Conservation (phyloP, 2,113 vertebrate genomes). For the Ramphastos sulfuratus region DNA sequence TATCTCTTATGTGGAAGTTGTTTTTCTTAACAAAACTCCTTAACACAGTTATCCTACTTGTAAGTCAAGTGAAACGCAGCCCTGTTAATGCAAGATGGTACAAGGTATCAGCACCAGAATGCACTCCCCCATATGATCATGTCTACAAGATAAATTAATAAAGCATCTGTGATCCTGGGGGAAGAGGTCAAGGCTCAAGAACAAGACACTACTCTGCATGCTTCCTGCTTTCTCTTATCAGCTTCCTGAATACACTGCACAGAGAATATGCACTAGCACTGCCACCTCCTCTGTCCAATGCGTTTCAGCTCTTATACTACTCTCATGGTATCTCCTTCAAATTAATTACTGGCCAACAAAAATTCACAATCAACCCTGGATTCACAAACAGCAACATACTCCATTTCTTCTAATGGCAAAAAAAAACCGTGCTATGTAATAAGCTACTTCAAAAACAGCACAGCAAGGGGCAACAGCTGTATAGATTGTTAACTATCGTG, state of each 20-base stretch:
- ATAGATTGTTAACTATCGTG: background rate
- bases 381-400: background rate
- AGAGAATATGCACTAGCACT: background rate
- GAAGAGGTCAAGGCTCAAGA: background rate
- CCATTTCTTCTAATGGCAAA: background rate
- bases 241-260: conserved; percentile 43
- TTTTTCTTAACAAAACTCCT: background rate
- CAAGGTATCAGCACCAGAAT: background rate
- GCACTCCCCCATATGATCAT: background rate
- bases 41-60: background rate
- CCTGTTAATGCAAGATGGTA: background rate
- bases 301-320: background rate
- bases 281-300: background rate
- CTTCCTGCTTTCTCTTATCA: conserved; percentile 60
- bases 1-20: background rate
- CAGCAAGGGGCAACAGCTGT: background rate
- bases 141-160: conserved; percentile 14
- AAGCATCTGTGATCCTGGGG: conserved; percentile 11
- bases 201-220: background rate
- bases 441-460: background rate
- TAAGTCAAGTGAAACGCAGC: background rate
- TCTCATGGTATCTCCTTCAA: background rate
- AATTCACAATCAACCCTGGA: background rate
- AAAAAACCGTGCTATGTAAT: background rate
- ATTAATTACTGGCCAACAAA: background rate